Evolutionary conservation across 2,113 vertebrate species (phyloP), one percentile per base, ranked within the genome.

Genomic region (Equus przewalskii): DNA sequence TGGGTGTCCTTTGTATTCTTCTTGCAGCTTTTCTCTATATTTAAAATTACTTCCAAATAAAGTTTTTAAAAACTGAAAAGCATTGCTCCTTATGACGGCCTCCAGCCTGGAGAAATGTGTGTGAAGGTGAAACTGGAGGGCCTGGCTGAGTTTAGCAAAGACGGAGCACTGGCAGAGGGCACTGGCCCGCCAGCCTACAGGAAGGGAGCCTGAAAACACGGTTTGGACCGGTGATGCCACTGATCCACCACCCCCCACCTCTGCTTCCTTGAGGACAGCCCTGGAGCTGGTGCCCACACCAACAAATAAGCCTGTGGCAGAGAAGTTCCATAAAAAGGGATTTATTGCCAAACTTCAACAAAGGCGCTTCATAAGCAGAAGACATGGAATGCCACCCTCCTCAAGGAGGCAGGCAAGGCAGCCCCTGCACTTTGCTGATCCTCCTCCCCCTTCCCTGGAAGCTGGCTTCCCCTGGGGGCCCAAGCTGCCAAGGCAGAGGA

Each of bases 341-440:
- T 98, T 99, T 99, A 99, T 99, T 99, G 98, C 98, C 97, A 98
- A 98, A 97, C 96, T 91, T 98, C 93, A 96, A 98, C 98, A 97
- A 97, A 94, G 96, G 96, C 67, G 98, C 97, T 98, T 98, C 97
- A 97, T 96, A 98, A 98, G 98, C 98, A 96, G 97, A 94, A 98
- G 98, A 97, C 91, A 90, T 92, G 79, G 96, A 54, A 89, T 70
- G 79, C 94, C 95, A 96, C 4, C 80, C 75, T 98, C 90, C 56
- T 96, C 0, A 0, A 72, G 96, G 85, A 60, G 46, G 72, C 62
- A 60, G 28, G 62, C 96, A 85, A 87, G 91, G 97, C 92, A 95
- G 95, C 89, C 96, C 86, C 97, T 97, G 79, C 44, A 49, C 76
- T 56, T 92, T 87, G 72, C 70, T 70, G 76, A n/a, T 15, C 30